Base-by-base conservation (phyloP, 2,888 invertebrate species). In the Melangyna quadrimaculata region DNA sequence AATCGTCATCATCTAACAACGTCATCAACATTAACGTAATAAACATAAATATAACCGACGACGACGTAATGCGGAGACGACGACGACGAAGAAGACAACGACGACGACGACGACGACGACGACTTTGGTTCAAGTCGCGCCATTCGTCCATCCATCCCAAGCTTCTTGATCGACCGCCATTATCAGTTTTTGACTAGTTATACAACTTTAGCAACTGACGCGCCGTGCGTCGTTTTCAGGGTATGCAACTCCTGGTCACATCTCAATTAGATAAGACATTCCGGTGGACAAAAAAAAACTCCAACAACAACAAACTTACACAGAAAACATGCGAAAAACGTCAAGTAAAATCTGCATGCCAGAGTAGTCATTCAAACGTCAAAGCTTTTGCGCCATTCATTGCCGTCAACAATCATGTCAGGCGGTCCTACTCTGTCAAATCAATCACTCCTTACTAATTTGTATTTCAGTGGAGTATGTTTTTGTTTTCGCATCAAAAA, bases 401-500 rank as follows among this genome's bases (percentile, higher is more conserved):
- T 71, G 71, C 63, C 75, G 69, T 80, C 80, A 70, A 69, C 80
- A 63, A 72, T 84, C 84, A 84, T 79, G 84, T 80, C 84, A 72
- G 78, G 67, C 80, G 72, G 75, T 75, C 71, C 75, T 70, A 55
- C 72, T 72, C 75, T 72, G 72, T 86, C 84, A 80, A 86, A 86
- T 86, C 69, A 80, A 86, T 86, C 84, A 86, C 75, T 84, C 75
- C 24, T 67, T 75, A 67, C 75, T 69, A 80, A 80, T 86, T 80
- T 86, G 69, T 77, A 80, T 86, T 71, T 80, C 84, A 72, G 71
- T 40, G 40, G 72, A 57, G 80, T 72, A 51, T 75, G 57, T 67
- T 32, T 32, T 4, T 40, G 9, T 22, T 63, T 51, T 59, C 27
- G 67, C 37, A 67, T 71, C 48, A 55, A 71, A 55, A 75, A 79